These are phyloP conservation scores for Martes flavigula DNA, from an alignment of 2,797 vertebrate genomes.

Conservation along the genomic window DNA sequence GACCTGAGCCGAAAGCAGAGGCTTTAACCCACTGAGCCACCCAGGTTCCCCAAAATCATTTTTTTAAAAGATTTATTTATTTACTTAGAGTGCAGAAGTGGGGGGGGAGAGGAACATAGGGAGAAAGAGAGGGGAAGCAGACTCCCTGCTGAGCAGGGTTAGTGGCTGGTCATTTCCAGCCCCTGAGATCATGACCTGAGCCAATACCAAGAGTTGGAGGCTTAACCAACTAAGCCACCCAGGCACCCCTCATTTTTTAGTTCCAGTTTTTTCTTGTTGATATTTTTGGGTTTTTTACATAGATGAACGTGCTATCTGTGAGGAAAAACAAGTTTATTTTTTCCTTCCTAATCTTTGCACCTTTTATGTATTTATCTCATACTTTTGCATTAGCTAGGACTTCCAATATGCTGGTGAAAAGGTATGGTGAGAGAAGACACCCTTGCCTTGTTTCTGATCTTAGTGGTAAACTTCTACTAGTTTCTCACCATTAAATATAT, in stretches of 20 bases:
- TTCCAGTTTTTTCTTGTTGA: not conserved
- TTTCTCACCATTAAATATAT: not conserved
- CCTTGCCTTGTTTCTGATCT: not conserved
- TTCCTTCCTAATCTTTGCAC: not conserved
- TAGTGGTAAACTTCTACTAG: not conserved
- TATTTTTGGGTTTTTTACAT: not conserved
- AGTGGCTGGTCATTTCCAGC: not conserved
- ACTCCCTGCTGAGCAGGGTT: not conserved
- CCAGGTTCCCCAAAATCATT: not conserved
- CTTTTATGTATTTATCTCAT: not conserved
- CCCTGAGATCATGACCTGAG: not conserved
- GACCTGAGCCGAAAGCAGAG: too few species aligned
- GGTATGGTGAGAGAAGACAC: not conserved
- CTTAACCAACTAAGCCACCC: not conserved
- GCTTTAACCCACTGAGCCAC: too few species aligned
- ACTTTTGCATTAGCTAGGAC: not conserved
- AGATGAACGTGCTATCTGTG: not conserved
- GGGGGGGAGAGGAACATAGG: not conserved
- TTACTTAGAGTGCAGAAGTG: not conserved
- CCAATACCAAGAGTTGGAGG: not conserved
- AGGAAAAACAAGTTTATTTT: not conserved
- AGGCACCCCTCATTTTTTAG: not conserved
- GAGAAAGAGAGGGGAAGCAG: too few species aligned
- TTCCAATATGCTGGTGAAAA: not conserved
- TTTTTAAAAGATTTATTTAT: not conserved